Evolutionary conservation across 2,797 vertebrate species (phyloP).

Genomic region (Gobionotothen gibberifrons): DNA sequence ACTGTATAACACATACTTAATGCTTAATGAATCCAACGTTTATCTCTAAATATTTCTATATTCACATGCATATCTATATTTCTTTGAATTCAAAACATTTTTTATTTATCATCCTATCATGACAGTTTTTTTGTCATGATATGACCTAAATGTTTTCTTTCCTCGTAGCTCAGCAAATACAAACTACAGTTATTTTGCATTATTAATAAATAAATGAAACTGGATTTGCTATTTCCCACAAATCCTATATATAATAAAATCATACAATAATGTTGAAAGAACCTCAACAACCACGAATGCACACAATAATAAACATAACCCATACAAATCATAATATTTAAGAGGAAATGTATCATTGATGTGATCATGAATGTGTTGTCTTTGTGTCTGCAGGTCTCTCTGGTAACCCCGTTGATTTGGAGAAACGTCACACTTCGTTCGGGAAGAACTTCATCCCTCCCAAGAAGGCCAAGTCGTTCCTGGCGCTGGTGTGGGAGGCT

Average conservation of each 20-base stretch:
- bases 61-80: neutral
- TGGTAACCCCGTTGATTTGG: slow-evolving; percentile 92
- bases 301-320: no score
- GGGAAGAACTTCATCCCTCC: slow-evolving; percentile 96
- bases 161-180: neutral
- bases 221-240: no score
- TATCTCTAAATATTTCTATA: neutral
- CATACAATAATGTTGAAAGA: no score
- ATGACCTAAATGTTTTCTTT: neutral
- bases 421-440: slow-evolving; percentile 89
- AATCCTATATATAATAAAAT: no score
- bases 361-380: neutral
- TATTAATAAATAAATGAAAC: no score
- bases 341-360: no score
- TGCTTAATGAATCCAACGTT: neutral
- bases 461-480: slow-evolving; percentile 95
- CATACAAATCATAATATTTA: no score
- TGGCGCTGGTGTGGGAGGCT: slow-evolving; percentile 98
- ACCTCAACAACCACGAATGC: no score
- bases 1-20: neutral
- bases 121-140: no score
- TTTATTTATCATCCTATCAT: neutral
- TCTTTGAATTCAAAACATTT: neutral
- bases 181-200: no score
- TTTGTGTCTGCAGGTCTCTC: slow-evolving; percentile 87